phyloP scores from a whole-genome alignment of 1,140 invertebrate genomes.

The Drosophila murphyi region DNA sequence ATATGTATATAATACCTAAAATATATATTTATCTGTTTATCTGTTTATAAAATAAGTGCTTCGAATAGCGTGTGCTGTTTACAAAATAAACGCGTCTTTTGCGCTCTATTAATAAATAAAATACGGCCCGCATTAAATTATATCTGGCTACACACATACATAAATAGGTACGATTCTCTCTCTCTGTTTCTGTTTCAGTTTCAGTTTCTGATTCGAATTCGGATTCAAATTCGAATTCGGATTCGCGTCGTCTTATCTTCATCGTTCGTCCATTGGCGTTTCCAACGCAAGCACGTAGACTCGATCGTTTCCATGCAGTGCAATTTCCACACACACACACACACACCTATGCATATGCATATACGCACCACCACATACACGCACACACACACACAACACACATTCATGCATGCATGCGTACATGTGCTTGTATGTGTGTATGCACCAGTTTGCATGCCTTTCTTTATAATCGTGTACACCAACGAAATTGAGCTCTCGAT shows the following conservation, averaged over 20 bases:
- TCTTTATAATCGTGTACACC: not conserved
- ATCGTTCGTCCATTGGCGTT: conserved; percentile 70
- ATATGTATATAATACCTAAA: not conserved
- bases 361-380: not conserved
- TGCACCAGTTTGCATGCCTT: not conserved
- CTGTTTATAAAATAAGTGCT: not conserved
- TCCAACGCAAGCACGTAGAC: conserved; percentile 65
- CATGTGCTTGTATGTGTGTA: not conserved
- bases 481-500: conserved; percentile 12
- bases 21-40: not conserved
- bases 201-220: conserved; percentile 35
- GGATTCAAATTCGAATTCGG: conserved; percentile 38
- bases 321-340: conserved; percentile 11
- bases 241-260: conserved; percentile 34
- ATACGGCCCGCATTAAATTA: conserved; percentile 5
- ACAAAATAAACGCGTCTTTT: conserved; percentile 24
- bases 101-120: conserved; percentile 26
- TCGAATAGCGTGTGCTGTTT: conserved; percentile 6
- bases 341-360: not conserved
- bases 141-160: not conserved
- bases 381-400: not conserved
- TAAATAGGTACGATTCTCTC: not conserved
- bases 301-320: conserved; percentile 57
- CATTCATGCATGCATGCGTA: not conserved
- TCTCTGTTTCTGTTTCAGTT: conserved; percentile 2